Evolutionary conservation across 2,113 vertebrate genomes (phyloP).

Genomic region (Petrocephalus microphthalmus): DNA sequence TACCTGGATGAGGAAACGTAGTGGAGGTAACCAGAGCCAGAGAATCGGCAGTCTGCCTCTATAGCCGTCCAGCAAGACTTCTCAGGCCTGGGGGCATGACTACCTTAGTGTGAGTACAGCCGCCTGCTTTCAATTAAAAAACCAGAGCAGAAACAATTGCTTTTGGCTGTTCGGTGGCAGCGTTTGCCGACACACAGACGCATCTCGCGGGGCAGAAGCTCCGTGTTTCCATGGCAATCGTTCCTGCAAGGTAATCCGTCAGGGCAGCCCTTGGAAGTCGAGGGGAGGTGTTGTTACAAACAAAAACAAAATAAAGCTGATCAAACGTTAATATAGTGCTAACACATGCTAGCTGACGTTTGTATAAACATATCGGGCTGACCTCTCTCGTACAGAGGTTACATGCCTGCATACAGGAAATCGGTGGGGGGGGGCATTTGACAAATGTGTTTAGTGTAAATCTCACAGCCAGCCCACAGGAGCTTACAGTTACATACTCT

Average conservation of each 20-base stretch:
- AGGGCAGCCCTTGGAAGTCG: not conserved
- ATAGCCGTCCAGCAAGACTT: not conserved
- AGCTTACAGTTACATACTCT: constrained; percentile 5
- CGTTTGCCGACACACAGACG: not conserved
- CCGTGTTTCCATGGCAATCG: not conserved
- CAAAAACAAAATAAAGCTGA: not conserved
- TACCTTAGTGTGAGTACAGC: not conserved
- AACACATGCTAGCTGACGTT: constrained; percentile 1
- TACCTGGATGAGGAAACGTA: not conserved
- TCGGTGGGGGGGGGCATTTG: not conserved
- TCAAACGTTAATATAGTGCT: not conserved
- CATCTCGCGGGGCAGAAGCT: not conserved
- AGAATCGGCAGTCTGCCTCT: not conserved
- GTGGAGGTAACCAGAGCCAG: not conserved
- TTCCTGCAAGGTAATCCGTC: not conserved
- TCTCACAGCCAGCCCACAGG: constrained; percentile 8
- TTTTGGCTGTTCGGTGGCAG: not conserved
- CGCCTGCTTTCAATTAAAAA: not conserved
- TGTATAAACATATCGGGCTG: not conserved
- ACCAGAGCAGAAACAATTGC: not conserved
- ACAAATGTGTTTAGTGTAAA: not conserved
- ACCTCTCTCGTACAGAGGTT: not conserved
- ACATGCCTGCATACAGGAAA: not conserved
- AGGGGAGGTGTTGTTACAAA: not conserved
- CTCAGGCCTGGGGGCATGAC: not conserved